A percentile compares a stretch with the other conserved stretches of the same genome.
phyloP scores from a whole-genome alignment of 2,797 vertebrate genomes.

The Eulemur albifrons region DNA sequence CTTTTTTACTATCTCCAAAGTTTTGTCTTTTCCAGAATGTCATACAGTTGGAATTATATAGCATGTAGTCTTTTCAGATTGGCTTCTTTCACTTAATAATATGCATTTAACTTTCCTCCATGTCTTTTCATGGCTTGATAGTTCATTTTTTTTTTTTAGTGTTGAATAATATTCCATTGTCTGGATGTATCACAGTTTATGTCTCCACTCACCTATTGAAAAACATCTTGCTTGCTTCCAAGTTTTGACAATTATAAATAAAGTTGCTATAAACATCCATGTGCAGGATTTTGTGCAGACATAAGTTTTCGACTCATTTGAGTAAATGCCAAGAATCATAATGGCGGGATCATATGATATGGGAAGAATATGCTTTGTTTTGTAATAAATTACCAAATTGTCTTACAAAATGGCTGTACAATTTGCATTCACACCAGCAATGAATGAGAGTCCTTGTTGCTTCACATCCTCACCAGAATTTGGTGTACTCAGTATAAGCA shows the following conservation, averaged over 20 bases:
- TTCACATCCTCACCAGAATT: neutral
- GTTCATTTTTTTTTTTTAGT: neutral
- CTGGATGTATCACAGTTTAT: neutral
- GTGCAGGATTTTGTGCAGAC: neutral
- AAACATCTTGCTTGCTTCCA: neutral
- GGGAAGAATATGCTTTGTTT: neutral
- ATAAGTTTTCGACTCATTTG: neutral
- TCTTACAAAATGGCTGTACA: neutral
- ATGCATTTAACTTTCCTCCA: neutral
- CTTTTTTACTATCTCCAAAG: neutral
- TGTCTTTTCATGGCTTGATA: neutral
- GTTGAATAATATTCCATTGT: neutral
- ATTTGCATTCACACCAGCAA: neutral
- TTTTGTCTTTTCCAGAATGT: neutral
- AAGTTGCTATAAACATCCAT: neutral
- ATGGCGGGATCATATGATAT: neutral
- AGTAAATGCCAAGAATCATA: neutral
- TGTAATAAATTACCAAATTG: neutral
- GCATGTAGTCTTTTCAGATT: neutral
- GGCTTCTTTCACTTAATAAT: neutral
- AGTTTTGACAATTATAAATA: neutral
- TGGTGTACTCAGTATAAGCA: neutral
- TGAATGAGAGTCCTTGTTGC: neutral
- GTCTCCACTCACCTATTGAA: neutral
- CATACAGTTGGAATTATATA: neutral